These are phyloP conservation scores for Nomada flava DNA, from an alignment of 2,888 invertebrate genomes.

Conservation along the genomic window DNA sequence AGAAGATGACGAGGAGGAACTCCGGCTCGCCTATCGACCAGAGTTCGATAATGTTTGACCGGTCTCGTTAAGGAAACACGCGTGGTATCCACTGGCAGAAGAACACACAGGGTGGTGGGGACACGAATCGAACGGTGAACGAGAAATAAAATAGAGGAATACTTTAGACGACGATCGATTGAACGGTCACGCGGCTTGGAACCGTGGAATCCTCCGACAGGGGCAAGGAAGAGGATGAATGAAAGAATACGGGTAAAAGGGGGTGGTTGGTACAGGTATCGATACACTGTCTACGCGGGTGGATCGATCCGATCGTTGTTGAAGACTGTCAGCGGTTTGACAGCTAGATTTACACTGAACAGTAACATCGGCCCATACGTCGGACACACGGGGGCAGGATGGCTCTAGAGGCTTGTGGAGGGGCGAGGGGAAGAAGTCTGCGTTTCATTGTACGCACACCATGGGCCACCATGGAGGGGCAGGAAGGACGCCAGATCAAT, in stretches of 20 bases:
- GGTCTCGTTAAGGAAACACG: slow-evolving; percentile 7
- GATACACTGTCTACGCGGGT: neutral
- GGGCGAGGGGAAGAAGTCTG: slow-evolving; percentile 61
- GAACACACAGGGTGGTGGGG: neutral
- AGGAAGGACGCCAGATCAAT: slow-evolving; percentile 79
- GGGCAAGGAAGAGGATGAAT: too few relatives aligned
- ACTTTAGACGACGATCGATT: neutral
- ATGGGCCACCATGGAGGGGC: slow-evolving; percentile 69
- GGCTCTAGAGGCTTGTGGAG: slow-evolving; percentile 54
- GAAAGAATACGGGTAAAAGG: too few relatives aligned
- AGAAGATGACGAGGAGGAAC: slow-evolving; percentile 37
- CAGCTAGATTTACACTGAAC: slow-evolving; percentile 79
- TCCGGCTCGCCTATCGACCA: slow-evolving; percentile 43
- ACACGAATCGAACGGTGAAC: neutral
- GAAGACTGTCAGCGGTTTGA: slow-evolving; percentile 78
- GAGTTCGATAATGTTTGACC: slow-evolving; percentile 42
- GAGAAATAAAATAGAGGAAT: neutral
- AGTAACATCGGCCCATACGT: slow-evolving; percentile 76
- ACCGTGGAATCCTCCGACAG: slow-evolving; percentile 2
- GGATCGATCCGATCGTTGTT: slow-evolving; percentile 38
- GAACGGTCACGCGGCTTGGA: slow-evolving; percentile 10
- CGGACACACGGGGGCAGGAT: slow-evolving; percentile 64
- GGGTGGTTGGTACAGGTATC: neutral
- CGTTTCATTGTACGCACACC: slow-evolving; percentile 72
- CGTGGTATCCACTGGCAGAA: neutral